Evolutionary conservation across 2,888 invertebrate species (phyloP), one percentile per base, ranked within the genome.

Genomic region (Ypsolopha sequella): DNA sequence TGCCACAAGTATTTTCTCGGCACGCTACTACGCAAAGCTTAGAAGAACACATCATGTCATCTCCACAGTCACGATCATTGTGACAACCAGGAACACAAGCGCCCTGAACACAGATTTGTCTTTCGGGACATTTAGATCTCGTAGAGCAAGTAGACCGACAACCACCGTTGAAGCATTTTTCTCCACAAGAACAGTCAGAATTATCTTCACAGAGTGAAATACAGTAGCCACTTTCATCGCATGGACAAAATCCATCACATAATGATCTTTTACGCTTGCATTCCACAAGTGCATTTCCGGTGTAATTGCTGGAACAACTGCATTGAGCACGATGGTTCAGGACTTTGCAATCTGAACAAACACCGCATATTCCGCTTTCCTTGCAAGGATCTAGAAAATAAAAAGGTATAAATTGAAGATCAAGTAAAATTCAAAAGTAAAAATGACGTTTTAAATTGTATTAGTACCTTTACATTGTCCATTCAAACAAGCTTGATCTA

Each of bases 281-380:
- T 58, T 92, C 90, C 1, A 92, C 90, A 6, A 94, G 84, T 2
- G 96, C 93, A 76, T 96, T 94, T 0, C 96, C 96, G 39, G 93
- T 88, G 62, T 92, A 94, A 65, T 93, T 92, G 48, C 89, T 84
- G 2, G 95, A 92, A 63, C 97, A 97, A 66, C 92, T 94, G 68
- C 97, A 97, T 66, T 95, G 94, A 0, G 93, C 92, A 35, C 93
- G 91, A 67, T 96, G 96, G 70, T 94, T 94, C 51, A 92, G 88
- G 3, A 95, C 95, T 64, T 90, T 88, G 64, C 96, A 96, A 50
- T 91, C 89, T 13, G 96, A 94, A 70, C 96, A 96, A 47, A 91
- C 89, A 47, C 96, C 96, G 70, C 96, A 96, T 50, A 91, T 89
- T 50, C 89, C 89, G 9, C 87, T 89, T 52, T 89, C 89, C 59